These are phyloP conservation scores for Bergia sp. DNA, from an alignment of 92 coral and sea anemone genomes.

Conservation along the genomic window DNA sequence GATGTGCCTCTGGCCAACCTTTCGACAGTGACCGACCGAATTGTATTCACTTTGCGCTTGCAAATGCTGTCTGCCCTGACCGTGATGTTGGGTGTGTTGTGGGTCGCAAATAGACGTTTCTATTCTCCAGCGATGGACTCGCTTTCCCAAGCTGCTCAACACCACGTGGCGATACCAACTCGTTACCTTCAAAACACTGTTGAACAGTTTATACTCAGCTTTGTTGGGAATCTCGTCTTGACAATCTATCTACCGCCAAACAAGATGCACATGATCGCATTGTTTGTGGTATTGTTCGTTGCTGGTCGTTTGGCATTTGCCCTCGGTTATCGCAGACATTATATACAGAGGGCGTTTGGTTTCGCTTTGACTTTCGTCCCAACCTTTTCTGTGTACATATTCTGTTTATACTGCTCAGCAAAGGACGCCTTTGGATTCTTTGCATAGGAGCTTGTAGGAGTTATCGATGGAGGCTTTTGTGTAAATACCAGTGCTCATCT, in stretches of 20 bases:
- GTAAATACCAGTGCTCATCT: no score
- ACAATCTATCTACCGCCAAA: slow-evolving; percentile 54
- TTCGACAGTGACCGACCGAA: background rate
- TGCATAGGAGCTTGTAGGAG: background rate
- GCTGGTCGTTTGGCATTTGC: slow-evolving; percentile 53
- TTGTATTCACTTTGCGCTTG: slow-evolving; percentile 5
- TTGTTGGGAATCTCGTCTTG: slow-evolving; percentile 54
- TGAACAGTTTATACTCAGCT: slow-evolving; percentile 67
- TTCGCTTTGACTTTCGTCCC: slow-evolving; percentile 57
- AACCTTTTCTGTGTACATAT: slow-evolving; percentile 31
- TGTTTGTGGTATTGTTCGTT: slow-evolving; percentile 53
- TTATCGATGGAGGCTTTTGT: no score
- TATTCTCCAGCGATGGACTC: slow-evolving; percentile 63
- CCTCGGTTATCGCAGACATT: slow-evolving; percentile 55
- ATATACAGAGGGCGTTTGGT: slow-evolving; percentile 45
- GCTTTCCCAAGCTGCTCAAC: slow-evolving; percentile 39
- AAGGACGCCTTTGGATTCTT: slow-evolving; percentile 21
- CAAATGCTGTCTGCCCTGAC: slow-evolving; percentile 50
- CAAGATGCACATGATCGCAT: slow-evolving; percentile 55
- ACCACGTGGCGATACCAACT: slow-evolving; percentile 33
- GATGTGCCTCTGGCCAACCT: background rate
- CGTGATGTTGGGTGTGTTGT: slow-evolving; percentile 51
- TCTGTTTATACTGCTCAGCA: slow-evolving; percentile 49
- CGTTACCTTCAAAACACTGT: slow-evolving; percentile 65
- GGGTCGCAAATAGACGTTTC: slow-evolving; percentile 53